Base-by-base conservation (phyloP, 2,797 vertebrate genomes). In the Emys orbicularis region DNA sequence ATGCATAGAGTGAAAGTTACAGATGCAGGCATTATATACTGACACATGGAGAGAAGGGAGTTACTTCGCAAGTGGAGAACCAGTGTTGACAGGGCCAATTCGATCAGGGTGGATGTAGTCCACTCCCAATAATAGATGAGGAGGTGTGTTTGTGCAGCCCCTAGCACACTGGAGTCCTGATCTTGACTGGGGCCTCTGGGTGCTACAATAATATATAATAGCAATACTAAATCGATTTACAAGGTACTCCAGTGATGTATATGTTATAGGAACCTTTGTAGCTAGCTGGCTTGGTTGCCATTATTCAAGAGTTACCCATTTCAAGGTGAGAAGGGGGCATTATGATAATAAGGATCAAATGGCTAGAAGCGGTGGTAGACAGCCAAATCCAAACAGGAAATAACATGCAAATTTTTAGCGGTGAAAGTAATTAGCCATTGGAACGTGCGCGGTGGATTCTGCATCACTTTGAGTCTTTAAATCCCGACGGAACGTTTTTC, bases 401-500 rank as follows among this genome's bases (percentile, higher is more conserved):
- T 19, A n/a, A 65, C 8, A 65, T n/a, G 61, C 61, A n/a, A 18
- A 15, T 61, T 61, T 61, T 61, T 61, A 61, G 59, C 59, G 1
- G 59, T 4, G 6, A 68, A 19, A 37, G n/a, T 37, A 68, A 37
- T 68, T 37, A 68, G n/a, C 65, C 15, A 37, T 12, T 19, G 65
- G 65, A 68, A 68, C 3, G 5, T 37, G 8, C n/a, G 5, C 5
- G 5, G 18, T 37, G 8, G n/a, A 68, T 68, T 37, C 34, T 37
- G 9, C 5, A 21, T 21, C n/a, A 9, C n/a, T 37, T 37, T 3
- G 19, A 37, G 65, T 19, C 65, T 68, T 68, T 37, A 37, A 68
- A 21, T 68, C 65, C 65, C 2, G 5, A 11, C 0, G 19, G 65
- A n/a, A 23, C 2, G n/a, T 68, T 3, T 11, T 68, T 68, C 8